A percentile compares a stretch with the other conserved stretches of the same genome.
These are phyloP conservation scores for Agriopis aurantiaria DNA, from an alignment of 2,888 invertebrate species.

Conservation along the genomic window DNA sequence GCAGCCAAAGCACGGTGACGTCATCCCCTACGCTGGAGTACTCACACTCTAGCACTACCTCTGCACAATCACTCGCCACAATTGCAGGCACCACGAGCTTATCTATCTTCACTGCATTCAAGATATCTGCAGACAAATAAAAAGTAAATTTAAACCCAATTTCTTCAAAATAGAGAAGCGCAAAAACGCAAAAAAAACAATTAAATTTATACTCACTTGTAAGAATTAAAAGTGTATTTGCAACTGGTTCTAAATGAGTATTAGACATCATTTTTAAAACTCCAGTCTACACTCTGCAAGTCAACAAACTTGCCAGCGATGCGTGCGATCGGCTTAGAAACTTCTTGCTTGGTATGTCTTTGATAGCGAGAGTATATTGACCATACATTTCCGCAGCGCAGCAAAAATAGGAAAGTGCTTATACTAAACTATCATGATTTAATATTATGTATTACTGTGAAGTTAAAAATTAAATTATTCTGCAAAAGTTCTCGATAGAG, in stretches of 20 bases:
- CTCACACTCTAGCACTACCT: constrained; percentile 53
- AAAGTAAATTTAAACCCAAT: neutral
- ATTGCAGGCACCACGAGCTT: constrained; percentile 55
- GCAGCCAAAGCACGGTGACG: constrained; percentile 54
- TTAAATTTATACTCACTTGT: constrained; percentile 44
- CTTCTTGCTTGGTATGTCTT: constrained; percentile 26
- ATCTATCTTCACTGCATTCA: constrained; percentile 55
- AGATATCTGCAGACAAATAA: constrained; percentile 41
- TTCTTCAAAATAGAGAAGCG: no score
- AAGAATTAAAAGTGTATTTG: constrained; percentile 44
- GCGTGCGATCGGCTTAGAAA: constrained; percentile 13
- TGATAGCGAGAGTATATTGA: constrained; percentile 16
- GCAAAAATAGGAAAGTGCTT: no score
- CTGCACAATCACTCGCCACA: constrained; percentile 47
- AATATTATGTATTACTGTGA: no score
- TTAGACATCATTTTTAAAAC: constrained; percentile 33
- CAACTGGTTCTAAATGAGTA: constrained; percentile 37
- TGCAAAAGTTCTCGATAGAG: no score
- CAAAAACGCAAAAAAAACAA: no score
- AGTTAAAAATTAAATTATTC: no score
- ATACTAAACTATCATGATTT: neutral
- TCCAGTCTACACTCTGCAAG: neutral
- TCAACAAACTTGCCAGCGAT: neutral
- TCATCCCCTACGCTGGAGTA: constrained; percentile 48
- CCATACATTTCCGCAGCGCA: neutral